Conservation (phyloP, 2,888 invertebrate species). For the Camponotus fellah region DNA sequence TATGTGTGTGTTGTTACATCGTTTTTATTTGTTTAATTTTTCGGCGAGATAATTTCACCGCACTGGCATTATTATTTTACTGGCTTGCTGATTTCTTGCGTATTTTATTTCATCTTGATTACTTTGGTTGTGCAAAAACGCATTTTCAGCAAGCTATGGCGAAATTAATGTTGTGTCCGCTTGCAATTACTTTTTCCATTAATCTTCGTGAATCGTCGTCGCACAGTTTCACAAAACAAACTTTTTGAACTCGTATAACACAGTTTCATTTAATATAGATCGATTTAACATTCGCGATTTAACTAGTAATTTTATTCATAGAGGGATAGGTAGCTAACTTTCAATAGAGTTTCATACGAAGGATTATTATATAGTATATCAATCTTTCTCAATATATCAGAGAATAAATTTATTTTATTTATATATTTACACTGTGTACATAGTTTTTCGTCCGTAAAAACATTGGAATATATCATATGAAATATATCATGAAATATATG, state of each 20-base stretch:
- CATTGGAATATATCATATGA: too few species aligned
- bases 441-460: neutral
- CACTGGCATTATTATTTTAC: neutral
- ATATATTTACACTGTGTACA: neutral
- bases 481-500: neutral
- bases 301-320: neutral
- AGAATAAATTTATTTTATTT: neutral
- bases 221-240: neutral
- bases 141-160: neutral
- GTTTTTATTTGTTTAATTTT: conserved; percentile 26
- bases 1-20: neutral
- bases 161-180: neutral
- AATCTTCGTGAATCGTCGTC: neutral
- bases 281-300: conserved; percentile 2
- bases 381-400: neutral
- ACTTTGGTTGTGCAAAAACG: neutral
- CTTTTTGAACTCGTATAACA: conserved; percentile 5
- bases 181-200: conserved; percentile 8
- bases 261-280: neutral
- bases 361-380: too few species aligned
- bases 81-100: neutral
- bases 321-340: neutral
- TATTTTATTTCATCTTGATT: conserved; percentile 7
- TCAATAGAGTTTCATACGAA: neutral
- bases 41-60: neutral